These are phyloP conservation scores for Ricordea florida DNA, from an alignment of 92 coral and sea anemone species.

Conservation along the genomic window DNA sequence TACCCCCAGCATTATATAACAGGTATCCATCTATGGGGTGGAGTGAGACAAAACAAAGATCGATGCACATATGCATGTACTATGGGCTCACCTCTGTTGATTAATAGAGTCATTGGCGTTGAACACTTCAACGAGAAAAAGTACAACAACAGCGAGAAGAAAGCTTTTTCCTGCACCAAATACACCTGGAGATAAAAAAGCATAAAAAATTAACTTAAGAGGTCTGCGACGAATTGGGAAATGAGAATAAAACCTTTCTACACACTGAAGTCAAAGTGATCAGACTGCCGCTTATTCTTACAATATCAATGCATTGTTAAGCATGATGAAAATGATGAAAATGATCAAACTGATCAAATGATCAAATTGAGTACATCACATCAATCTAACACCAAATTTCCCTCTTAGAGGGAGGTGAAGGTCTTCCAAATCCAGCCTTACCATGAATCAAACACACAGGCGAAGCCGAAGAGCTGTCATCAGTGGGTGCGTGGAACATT, in stretches of 20 bases:
- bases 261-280: no score
- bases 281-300: no score
- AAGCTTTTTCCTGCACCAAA: constrained; percentile 99
- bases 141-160: constrained; percentile 81
- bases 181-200: constrained; percentile 59
- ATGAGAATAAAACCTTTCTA: neutral
- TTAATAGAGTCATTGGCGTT: constrained; percentile 44
- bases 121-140: constrained; percentile 84
- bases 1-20: no score
- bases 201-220: neutral
- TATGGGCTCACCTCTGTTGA: constrained; percentile 26
- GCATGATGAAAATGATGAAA: no score
- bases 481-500: constrained; percentile 66
- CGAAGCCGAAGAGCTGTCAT: neutral
- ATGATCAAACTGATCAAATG: no score
- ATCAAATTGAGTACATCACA: no score
- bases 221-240: neutral
- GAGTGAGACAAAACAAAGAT: neutral
- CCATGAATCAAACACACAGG: constrained; percentile 90
- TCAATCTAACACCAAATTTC: no score
- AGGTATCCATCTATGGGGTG: no score
- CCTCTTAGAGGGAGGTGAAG: neutral
- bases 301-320: no score
- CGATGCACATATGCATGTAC: neutral
- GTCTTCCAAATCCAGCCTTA: constrained; percentile 1